Evolutionary conservation across 1,140 invertebrate genomes (phyloP), one percentile per base, ranked within the genome.

Genomic region (Arion vulgaris): DNA sequence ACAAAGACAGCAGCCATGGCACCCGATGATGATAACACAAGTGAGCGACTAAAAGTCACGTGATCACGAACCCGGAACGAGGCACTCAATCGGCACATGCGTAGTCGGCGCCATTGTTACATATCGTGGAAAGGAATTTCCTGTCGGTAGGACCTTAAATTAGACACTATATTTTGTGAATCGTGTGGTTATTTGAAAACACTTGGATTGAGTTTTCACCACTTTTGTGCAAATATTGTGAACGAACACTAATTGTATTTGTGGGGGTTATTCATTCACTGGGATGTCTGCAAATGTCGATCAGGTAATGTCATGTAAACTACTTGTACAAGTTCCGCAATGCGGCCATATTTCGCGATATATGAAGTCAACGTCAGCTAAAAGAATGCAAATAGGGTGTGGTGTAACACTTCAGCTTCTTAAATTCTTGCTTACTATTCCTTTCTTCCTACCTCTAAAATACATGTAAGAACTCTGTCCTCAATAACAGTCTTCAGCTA

Each of bases 231-330:
- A 80, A 72, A 85, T 76, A 86, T 83, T 82, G 82, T 85, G 83
- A 83, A 85, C 77, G 75, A 86, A 86, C 86, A 86, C 72, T 87
- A 84, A 51, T 83, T 78, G 62, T 80, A 73, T 83, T 71, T 86
- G n/a, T 84, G 77, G 74, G 79, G 80, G 74, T 82, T 32, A 75
- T 85, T 80, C 86, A 80, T 85, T 84, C 74, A 86, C 85, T 90
- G 90, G 88, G 86, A 91, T 91, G 90, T 91, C 90, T 86, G 88
- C 90, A 83, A 91, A 89, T 88, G 87, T 91, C 78, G 90, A 91
- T 89, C 90, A 91, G 90, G 90, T 91, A 87, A 82, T 69, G 84
- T 83, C 85, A 86, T 87, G 86, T 81, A 79, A 83, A 81, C 73
- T 87, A 77, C 57, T 53, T 28, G 49, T 72, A 41, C 51, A 79